phyloP scores from a whole-genome alignment of 1,140 invertebrate genomes.

The Meloidogyne hapla region DNA sequence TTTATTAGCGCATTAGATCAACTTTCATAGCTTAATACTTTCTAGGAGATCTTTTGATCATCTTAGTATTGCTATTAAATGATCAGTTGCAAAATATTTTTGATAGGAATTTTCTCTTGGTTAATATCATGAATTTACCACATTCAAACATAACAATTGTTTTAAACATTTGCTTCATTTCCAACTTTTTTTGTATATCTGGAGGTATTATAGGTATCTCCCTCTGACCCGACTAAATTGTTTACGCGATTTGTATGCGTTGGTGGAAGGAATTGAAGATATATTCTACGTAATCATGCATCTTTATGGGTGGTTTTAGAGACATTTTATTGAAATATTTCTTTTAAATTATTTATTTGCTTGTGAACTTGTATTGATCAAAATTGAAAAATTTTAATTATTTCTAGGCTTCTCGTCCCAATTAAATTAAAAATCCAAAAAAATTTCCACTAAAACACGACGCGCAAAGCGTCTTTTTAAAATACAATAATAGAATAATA shows the following conservation, averaged over 20 bases:
- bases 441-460: not conserved
- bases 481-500: not conserved
- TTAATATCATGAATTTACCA: not conserved
- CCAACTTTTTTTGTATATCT: not conserved
- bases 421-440: not conserved
- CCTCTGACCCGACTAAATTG: not conserved
- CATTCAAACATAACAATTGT: not conserved
- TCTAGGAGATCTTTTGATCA: too few species aligned
- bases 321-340: not conserved
- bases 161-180: not conserved
- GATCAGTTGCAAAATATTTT: not conserved
- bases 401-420: not conserved
- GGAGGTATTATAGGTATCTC: not conserved
- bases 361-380: too few species aligned
- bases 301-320: not conserved
- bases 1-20: too few species aligned
- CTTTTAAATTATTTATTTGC: not conserved
- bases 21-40: too few species aligned
- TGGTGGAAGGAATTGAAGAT: not conserved
- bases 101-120: not conserved
- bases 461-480: not conserved
- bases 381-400: not conserved
- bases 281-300: constrained; percentile 2
- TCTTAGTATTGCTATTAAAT: too few species aligned
- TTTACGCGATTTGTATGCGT: not conserved